Evolutionary conservation across 2,113 vertebrate genomes (phyloP).

Genomic region (Oreochromis aureus): DNA sequence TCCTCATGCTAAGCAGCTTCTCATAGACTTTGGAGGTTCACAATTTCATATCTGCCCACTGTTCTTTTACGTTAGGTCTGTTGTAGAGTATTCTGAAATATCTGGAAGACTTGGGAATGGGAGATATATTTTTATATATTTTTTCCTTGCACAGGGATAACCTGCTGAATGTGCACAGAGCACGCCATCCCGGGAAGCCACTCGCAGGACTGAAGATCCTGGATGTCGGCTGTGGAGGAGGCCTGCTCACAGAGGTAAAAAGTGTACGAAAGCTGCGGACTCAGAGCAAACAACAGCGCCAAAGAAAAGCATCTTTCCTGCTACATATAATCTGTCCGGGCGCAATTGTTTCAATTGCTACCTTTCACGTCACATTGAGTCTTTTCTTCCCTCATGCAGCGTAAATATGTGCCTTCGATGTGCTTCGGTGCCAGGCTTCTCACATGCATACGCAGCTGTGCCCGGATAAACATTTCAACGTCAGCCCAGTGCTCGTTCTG

Average conservation of each 20-base stretch:
- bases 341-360: constrained; percentile 6
- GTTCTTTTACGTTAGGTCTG: background rate
- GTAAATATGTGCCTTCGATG: background rate
- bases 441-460: background rate
- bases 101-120: background rate
- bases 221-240: constrained; percentile 93
- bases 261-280: background rate
- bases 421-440: background rate
- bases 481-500: background rate
- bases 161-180: constrained; percentile 76
- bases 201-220: constrained; percentile 83
- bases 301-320: background rate
- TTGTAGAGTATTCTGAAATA: background rate
- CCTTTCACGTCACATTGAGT: constrained; percentile 7
- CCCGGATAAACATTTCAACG: background rate
- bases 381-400: background rate
- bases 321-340: background rate
- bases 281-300: background rate
- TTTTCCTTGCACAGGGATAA: constrained; percentile 79
- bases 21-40: background rate
- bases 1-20: background rate
- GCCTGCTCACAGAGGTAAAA: constrained; percentile 87
- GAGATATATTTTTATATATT: background rate
- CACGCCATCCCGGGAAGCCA: constrained; percentile 76
- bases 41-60: background rate